Percentiles rank a stretch among this genome's conserved stretches.
Conservation (phyloP, 2,888 invertebrate species). For the Leucozona laternaria region DNA sequence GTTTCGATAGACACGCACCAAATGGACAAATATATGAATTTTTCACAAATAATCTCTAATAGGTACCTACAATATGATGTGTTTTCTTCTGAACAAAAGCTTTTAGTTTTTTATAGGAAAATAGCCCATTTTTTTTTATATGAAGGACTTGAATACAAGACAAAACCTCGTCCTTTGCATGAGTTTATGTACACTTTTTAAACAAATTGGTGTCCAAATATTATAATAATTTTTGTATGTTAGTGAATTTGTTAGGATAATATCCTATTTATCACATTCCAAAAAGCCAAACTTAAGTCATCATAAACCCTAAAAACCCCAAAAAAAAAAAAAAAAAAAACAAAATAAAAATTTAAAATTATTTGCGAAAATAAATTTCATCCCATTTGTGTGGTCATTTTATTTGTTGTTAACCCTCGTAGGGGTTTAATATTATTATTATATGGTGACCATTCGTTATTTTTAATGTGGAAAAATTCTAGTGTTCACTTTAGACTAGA, state of each 20-base stretch:
- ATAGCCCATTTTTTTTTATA: not conserved
- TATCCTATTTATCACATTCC: not conserved
- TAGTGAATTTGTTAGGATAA: not conserved
- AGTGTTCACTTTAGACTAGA: too few species aligned
- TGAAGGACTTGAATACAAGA: not conserved
- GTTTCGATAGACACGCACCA: too few species aligned
- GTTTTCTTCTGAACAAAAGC: not conserved
- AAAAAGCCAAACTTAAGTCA: constrained; percentile 14
- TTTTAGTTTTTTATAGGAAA: not conserved
- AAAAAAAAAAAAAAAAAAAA: not conserved
- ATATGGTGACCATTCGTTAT: not conserved
- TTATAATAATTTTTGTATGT: not conserved
- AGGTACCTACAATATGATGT: not conserved
- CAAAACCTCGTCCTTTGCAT: not conserved
- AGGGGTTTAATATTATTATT: not conserved
- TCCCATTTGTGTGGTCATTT: constrained; percentile 32
- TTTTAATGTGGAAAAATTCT: not conserved
- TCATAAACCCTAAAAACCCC: not conserved
- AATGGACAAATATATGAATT: not conserved
- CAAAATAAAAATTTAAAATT: not conserved
- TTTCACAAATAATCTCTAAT: not conserved
- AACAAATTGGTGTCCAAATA: not conserved
- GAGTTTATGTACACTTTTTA: not conserved
- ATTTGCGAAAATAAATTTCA: not conserved
- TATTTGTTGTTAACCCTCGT: constrained; percentile 6